phyloP scores from a whole-genome alignment of 2,113 vertebrate genomes.

The Dermatemys mawii region DNA sequence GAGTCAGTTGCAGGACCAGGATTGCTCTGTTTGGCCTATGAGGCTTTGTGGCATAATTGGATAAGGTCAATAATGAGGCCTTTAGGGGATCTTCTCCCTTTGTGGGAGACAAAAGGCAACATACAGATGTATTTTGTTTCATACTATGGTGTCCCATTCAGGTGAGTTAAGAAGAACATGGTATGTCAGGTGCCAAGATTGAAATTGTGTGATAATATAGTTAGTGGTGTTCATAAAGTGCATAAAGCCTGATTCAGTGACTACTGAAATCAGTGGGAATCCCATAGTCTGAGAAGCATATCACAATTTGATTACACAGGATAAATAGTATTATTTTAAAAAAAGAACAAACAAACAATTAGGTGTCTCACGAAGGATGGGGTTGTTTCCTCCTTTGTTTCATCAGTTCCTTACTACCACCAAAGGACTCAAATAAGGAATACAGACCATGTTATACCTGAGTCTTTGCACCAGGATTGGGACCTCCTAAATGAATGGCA shows the following conservation, averaged over 20 bases:
- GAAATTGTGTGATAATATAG: neutral
- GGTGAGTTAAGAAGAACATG: neutral
- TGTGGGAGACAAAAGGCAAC: neutral
- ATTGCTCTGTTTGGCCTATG: conserved; percentile 46
- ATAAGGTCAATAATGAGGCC: neutral
- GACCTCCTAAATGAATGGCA: neutral
- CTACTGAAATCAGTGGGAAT: neutral
- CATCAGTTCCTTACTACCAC: neutral
- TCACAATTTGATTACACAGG: fast-evolving
- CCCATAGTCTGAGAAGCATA: neutral
- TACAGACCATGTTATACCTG: neutral
- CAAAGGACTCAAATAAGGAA: neutral
- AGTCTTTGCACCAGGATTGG: neutral
- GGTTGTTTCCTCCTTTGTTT: neutral
- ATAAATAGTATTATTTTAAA: no score
- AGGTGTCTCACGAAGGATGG: no score
- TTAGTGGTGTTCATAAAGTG: no score
- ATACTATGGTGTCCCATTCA: neutral
- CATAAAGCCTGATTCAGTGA: no score
- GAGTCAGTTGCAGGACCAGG: neutral
- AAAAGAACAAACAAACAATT: no score
- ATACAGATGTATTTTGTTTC: neutral
- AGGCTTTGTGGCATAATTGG: neutral
- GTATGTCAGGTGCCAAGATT: neutral
- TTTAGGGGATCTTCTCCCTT: neutral